phyloP scores from a whole-genome alignment of 1,140 invertebrate species.

The Atopsyche davidsoni region DNA sequence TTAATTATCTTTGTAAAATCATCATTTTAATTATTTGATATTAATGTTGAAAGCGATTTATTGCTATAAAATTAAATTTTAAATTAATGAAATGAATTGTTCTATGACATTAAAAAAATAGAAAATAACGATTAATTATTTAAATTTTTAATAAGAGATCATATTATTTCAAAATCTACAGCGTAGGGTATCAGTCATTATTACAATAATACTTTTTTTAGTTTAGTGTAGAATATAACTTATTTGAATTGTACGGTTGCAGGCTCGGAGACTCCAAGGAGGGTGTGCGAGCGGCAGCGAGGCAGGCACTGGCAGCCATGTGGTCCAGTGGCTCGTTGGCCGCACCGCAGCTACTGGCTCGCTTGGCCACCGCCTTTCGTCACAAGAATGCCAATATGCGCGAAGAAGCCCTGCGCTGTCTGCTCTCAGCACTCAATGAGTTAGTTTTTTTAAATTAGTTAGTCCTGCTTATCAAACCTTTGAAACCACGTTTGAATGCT shows the following conservation, averaged over 20 bases:
- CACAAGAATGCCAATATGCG: constrained; percentile 84
- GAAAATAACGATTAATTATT: not conserved
- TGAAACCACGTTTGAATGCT: too few relatives aligned
- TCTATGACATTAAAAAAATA: not conserved
- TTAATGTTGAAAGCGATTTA: too few relatives aligned
- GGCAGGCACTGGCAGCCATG: constrained; percentile 69
- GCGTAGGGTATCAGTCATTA: not conserved
- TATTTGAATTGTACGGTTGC: constrained; percentile 14
- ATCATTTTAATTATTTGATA: too few relatives aligned
- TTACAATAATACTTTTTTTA: constrained; percentile 21
- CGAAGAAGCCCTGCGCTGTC: constrained; percentile 72
- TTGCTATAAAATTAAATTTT: constrained; percentile 1
- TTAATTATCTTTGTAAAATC: too few relatives aligned
- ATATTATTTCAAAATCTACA: not conserved
- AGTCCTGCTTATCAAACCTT: too few relatives aligned
- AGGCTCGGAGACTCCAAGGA: constrained; percentile 75
- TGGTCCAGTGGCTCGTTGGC: constrained; percentile 72
- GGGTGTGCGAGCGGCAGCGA: constrained; percentile 76
- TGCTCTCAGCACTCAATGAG: constrained; percentile 77
- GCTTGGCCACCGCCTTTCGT: constrained; percentile 64
- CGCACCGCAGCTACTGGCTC: constrained; percentile 76
- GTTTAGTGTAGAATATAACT: constrained; percentile 17
- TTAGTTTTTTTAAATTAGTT: too few relatives aligned
- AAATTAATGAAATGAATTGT: too few relatives aligned
- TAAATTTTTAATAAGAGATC: not conserved